Conservation (phyloP, 2,888 invertebrate genomes). For the Eupithecia vulgata region DNA sequence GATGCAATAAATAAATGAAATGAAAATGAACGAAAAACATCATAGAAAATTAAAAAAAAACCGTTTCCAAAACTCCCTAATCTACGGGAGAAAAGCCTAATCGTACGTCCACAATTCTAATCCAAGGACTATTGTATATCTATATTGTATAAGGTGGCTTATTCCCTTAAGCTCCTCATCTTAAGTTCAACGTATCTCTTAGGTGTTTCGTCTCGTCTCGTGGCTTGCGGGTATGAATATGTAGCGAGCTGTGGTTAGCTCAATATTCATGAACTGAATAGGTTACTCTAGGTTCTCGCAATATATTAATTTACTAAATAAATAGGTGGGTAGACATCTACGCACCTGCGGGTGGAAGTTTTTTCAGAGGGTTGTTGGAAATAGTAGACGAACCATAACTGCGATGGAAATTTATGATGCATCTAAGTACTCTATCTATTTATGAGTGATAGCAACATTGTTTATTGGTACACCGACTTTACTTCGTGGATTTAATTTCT, state of each 20-base stretch:
- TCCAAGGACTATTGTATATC: conserved; percentile 3
- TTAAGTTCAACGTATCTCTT: conserved; percentile 28
- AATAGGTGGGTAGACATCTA: conserved; percentile 22
- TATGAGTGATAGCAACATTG: too few species aligned
- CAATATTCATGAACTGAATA: conserved; percentile 68
- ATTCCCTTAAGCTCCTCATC: conserved; percentile 23
- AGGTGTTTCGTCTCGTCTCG: conserved; percentile 26
- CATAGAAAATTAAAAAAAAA: too few species aligned
- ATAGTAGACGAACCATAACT: background rate
- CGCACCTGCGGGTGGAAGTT: conserved; percentile 3
- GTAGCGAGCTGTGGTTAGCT: conserved; percentile 60
- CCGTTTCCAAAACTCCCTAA: too few species aligned
- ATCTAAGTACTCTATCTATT: too few species aligned
- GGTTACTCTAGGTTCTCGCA: conserved; percentile 40
- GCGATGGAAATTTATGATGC: too few species aligned
- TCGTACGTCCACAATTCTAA: background rate
- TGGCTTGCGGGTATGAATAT: conserved; percentile 61
- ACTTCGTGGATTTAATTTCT: too few species aligned
- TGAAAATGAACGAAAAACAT: too few species aligned
- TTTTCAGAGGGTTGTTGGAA: conserved; percentile 6
- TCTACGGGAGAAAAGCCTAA: background rate
- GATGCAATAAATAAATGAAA: too few species aligned
- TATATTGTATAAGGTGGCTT: background rate
- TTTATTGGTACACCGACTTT: too few species aligned
- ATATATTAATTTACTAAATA: conserved; percentile 68